Percentiles rank a stretch among this genome's conserved stretches.
Conservation (phyloP, 2,888 invertebrate species). For the Seira sanloemensis region DNA sequence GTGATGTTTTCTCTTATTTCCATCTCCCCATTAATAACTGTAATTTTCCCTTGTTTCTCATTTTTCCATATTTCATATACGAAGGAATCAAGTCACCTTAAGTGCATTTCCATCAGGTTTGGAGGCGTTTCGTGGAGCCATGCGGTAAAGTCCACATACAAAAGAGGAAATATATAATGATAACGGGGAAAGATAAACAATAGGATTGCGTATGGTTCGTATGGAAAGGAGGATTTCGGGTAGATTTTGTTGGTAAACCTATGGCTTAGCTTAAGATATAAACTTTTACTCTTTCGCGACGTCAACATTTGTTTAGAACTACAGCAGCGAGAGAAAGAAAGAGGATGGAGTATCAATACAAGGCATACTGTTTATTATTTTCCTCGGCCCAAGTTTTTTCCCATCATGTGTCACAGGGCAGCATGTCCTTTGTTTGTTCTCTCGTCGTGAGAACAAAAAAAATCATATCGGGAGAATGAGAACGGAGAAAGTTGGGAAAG, state of each 20-base stretch:
- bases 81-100: neutral
- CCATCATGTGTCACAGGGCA: slow-evolving; percentile 8
- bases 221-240: neutral
- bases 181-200: neutral
- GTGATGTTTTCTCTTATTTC: neutral
- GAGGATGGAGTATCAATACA: neutral
- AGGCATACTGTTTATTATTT: slow-evolving; percentile 11
- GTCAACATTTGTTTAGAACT: neutral
- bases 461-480: neutral
- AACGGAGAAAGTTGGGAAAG: neutral
- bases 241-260: neutral
- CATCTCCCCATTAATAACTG: neutral
- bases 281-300: neutral
- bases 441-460: neutral
- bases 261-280: neutral
- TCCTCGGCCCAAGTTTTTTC: slow-evolving; percentile 28
- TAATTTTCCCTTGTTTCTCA: neutral
- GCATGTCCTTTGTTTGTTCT: slow-evolving; percentile 23
- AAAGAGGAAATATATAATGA: too few relatives aligned
- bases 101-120: neutral
- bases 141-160: too few relatives aligned
- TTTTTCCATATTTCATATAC: neutral
- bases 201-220: neutral
- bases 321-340: neutral
- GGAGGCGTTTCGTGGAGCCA: too few relatives aligned